Conservation (phyloP, 2,888 invertebrate species). For the Deilephila elpenor region DNA sequence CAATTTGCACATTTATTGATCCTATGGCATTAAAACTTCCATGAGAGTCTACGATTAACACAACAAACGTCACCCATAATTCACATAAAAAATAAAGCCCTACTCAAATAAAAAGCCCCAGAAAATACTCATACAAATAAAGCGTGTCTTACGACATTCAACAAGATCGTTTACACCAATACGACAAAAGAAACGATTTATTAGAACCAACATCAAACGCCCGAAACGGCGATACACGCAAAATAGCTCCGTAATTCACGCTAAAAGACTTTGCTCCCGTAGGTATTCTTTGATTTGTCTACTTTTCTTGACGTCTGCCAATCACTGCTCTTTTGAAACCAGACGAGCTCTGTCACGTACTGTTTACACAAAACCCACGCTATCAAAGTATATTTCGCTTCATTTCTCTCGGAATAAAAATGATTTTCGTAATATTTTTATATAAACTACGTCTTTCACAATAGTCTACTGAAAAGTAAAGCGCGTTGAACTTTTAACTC, state of each 20-base stretch:
- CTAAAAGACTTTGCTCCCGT: neutral
- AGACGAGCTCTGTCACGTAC: conserved; percentile 1
- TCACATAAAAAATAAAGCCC: no score
- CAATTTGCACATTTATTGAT: no score
- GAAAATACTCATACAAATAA: no score
- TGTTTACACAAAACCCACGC: conserved; percentile 16
- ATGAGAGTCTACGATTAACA: no score
- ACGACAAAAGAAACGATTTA: conserved; percentile 17
- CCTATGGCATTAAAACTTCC: no score
- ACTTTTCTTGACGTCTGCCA: conserved; percentile 2
- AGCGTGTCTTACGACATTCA: neutral
- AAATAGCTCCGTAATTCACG: conserved; percentile 2
- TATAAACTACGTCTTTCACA: conserved; percentile 2
- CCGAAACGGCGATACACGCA: neutral
- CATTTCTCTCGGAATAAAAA: conserved; percentile 10
- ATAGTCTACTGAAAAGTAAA: conserved; percentile 2
- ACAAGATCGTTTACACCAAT: conserved; percentile 14
- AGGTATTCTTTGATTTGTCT: conserved; percentile 9
- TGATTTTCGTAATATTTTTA: conserved; percentile 1
- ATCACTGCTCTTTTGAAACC: conserved; percentile 22
- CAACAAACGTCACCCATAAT: no score
- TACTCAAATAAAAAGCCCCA: no score
- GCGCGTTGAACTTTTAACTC: conserved; percentile 2
- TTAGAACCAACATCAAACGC: conserved; percentile 1
- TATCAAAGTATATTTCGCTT: conserved; percentile 13